Evolutionary conservation across 2,888 invertebrate genomes (phyloP), one percentile per base, ranked within the genome.

Genomic region (Caenorhabditis drosophilae): DNA sequence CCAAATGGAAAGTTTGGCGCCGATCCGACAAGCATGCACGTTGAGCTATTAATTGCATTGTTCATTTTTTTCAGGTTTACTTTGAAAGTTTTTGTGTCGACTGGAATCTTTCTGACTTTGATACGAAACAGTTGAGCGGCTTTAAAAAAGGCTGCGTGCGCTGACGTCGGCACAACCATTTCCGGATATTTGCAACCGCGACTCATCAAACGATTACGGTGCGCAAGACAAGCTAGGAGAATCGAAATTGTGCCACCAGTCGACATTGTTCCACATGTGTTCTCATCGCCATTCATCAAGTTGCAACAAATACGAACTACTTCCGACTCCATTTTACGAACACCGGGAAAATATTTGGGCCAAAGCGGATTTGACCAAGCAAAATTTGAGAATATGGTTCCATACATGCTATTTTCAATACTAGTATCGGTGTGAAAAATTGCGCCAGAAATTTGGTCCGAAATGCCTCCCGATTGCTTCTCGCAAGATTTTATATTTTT

Each of bases 161-260:
- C 93, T 0, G 95, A 93, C 0, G 88, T 85, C 0, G 97, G 93
- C 41, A 92, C 88, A 4, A 97, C 88, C 85, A 98, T 94, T 86
- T 96, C 93, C 0, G 97, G 96, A 70, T 88, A 87, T n/a, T 85
- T 88, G 52, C 96, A 90, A 4, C 95, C 94, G 78, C 87, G 88
- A 6, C 86, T 86, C 77, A 89, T 88, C 1, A 90, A 92, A 85
- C 90, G 91, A 85, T 97, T 96, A 48, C 97, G 87, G 35, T 79
- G 76, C 0, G 97, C 92, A 84, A 96, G 93, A 85, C 94, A 93
- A 0, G 95, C 97, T 89, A 98, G 89, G 67, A 97, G 86, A 75
- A 98, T 96, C 15, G 95, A 96, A 85, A 98, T 97, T 0, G 97
- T 96, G 35, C 97, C 98, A 36, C 97, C 97, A 34, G 91, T 90